phyloP scores from a whole-genome alignment of 2,888 invertebrate species.

The Therioaphis trifolii region DNA sequence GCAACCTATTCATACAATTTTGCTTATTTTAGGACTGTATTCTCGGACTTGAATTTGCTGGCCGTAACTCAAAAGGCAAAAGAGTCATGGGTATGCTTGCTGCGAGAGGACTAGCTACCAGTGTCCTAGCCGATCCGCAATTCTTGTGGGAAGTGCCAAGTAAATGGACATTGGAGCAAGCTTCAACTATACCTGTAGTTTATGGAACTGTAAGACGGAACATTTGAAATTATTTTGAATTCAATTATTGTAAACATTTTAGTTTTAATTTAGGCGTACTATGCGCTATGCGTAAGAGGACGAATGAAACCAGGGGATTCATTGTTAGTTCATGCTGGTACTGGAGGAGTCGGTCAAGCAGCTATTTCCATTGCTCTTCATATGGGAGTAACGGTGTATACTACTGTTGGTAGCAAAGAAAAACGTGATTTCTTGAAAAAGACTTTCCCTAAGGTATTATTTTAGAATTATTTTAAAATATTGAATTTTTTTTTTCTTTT shows the following conservation, averaged over 20 bases:
- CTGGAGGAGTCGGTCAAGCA: slow-evolving; percentile 97
- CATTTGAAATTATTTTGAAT: too few relatives aligned
- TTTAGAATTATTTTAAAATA: not conserved
- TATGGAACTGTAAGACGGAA: slow-evolving; percentile 80
- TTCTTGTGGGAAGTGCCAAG: slow-evolving; percentile 92
- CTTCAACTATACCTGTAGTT: slow-evolving; percentile 93
- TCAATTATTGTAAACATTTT: too few relatives aligned
- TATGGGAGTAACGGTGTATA: slow-evolving; percentile 88
- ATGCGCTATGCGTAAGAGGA: slow-evolving; percentile 90
- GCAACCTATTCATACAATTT: not conserved
- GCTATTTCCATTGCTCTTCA: slow-evolving; percentile 93
- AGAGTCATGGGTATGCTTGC: slow-evolving; percentile 96
- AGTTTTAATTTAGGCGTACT: slow-evolving; percentile 75
- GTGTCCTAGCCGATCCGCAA: slow-evolving; percentile 83
- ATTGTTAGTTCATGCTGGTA: slow-evolving; percentile 93
- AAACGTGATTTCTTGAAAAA: slow-evolving; percentile 89
- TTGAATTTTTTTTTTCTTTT: not conserved
- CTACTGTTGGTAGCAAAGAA: slow-evolving; percentile 89
- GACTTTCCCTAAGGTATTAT: slow-evolving; percentile 81
- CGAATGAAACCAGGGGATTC: slow-evolving; percentile 84
- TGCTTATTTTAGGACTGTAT: slow-evolving; percentile 81
- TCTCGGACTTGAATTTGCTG: slow-evolving; percentile 93
- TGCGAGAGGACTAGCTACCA: slow-evolving; percentile 89
- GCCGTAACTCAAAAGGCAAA: slow-evolving; percentile 78
- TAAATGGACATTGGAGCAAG: slow-evolving; percentile 89